A percentile compares a stretch with the other conserved stretches of the same genome.
phyloP scores from a whole-genome alignment of 1,140 invertebrate species.

The Scaptomyza pallida region DNA sequence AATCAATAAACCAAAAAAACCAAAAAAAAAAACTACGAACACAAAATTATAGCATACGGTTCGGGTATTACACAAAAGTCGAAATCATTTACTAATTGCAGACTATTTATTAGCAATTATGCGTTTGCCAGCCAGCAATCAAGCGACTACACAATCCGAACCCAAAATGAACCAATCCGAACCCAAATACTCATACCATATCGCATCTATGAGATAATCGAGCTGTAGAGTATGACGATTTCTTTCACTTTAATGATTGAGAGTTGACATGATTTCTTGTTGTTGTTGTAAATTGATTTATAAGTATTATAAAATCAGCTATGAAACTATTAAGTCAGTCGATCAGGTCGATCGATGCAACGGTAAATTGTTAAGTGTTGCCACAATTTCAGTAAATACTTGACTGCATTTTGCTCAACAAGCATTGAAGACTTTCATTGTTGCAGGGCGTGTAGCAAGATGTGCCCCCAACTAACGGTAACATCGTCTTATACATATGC shows the following conservation, averaged over 20 bases:
- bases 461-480: slow-evolving; percentile 61
- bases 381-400: slow-evolving; percentile 57
- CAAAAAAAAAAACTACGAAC: neutral
- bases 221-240: slow-evolving; percentile 26
- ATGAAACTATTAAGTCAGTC: slow-evolving; percentile 15
- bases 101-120: slow-evolving; percentile 52
- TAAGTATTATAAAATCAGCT: slow-evolving; percentile 62
- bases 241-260: slow-evolving; percentile 77
- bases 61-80: slow-evolving; percentile 32
- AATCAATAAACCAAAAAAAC: slow-evolving; percentile 33
- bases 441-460: slow-evolving; percentile 10
- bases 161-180: neutral
- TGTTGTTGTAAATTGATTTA: slow-evolving; percentile 55
- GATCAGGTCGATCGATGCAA: slow-evolving; percentile 12
- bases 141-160: neutral
- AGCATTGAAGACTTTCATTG: too few species aligned
- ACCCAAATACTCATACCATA: neutral
- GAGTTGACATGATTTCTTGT: slow-evolving; percentile 55
- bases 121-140: slow-evolving; percentile 33
- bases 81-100: slow-evolving; percentile 60
- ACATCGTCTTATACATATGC: slow-evolving; percentile 10
- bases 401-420: slow-evolving; percentile 9
- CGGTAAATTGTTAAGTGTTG: slow-evolving; percentile 20
- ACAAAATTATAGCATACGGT: slow-evolving; percentile 33
- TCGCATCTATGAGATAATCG: slow-evolving; percentile 64